phyloP scores from a whole-genome alignment of 2,888 invertebrate species.

The Dolichomitus sp. region DNA sequence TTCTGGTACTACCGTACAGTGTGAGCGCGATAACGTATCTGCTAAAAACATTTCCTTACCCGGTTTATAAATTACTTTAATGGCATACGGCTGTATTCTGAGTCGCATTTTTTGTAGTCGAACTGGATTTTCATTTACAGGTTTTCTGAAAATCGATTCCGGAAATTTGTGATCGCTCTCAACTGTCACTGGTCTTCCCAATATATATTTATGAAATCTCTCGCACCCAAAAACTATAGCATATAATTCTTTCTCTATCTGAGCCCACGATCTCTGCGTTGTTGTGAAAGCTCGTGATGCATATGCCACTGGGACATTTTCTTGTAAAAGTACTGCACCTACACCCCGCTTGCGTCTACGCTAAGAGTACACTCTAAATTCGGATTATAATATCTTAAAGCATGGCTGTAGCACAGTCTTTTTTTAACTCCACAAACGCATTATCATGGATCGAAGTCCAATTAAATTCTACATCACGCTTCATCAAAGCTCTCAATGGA shows the following conservation, averaged over 20 bases:
- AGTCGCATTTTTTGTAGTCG: conserved; percentile 14
- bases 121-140: conserved; percentile 25
- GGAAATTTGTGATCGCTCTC: conserved; percentile 77
- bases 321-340: background rate
- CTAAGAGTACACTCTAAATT: conserved; percentile 1
- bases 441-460: background rate
- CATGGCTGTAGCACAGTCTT: background rate
- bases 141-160: conserved; percentile 49
- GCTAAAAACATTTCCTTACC: background rate
- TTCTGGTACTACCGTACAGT: background rate
- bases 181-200: conserved; percentile 69
- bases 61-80: background rate
- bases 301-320: background rate
- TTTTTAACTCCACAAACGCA: background rate
- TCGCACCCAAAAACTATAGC: conserved; percentile 70
- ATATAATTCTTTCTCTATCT: conserved; percentile 75
- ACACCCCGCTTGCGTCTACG: background rate
- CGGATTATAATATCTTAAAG: background rate
- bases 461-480: background rate
- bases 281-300: conserved; percentile 69
- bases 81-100: background rate
- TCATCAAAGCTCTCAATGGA: no score
- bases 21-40: background rate
- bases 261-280: conserved; percentile 71
- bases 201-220: conserved; percentile 71